These are phyloP conservation scores for Himalopsyche phryganea DNA, from an alignment of 1,140 invertebrate genomes.

Conservation along the genomic window DNA sequence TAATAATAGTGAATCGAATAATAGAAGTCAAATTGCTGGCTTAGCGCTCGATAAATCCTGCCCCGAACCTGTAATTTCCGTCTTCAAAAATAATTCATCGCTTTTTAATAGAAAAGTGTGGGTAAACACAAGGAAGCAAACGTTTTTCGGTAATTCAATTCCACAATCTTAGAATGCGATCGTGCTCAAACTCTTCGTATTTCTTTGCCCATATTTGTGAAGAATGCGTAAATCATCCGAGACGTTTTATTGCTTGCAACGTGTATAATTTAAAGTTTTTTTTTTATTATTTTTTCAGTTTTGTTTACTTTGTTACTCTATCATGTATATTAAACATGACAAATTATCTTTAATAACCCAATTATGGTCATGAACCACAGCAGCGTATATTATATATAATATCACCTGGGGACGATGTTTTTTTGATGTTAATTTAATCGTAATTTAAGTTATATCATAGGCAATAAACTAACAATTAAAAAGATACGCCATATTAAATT, in stretches of 20 bases:
- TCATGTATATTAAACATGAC: too few relatives aligned
- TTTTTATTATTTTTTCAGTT: too few relatives aligned
- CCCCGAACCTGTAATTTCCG: conserved; percentile 19
- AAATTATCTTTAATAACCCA: too few relatives aligned
- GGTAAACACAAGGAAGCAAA: conserved; percentile 27
- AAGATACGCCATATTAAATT: too few relatives aligned
- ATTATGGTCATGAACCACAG: too few relatives aligned
- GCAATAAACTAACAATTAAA: too few relatives aligned
- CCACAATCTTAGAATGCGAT: conserved; percentile 17
- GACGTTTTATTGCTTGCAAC: conserved; percentile 16
- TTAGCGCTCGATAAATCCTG: conserved; percentile 22
- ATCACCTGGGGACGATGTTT: too few relatives aligned
- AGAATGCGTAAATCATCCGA: conserved; percentile 15
- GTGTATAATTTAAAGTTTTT: conserved; percentile 14
- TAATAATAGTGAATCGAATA: conserved; percentile 19
- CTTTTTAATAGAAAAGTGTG: conserved; percentile 26
- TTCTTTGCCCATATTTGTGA: neutral
- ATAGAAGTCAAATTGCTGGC: conserved; percentile 22
- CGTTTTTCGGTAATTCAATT: conserved; percentile 28
- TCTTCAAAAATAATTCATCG: conserved; percentile 29
- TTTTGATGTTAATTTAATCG: too few relatives aligned
- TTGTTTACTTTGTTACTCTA: too few relatives aligned
- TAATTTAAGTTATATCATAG: too few relatives aligned
- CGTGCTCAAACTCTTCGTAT: neutral
- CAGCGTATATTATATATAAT: too few relatives aligned